Evolutionary conservation across 1,140 invertebrate species (phyloP).

Genomic region (Bombus affinis): DNA sequence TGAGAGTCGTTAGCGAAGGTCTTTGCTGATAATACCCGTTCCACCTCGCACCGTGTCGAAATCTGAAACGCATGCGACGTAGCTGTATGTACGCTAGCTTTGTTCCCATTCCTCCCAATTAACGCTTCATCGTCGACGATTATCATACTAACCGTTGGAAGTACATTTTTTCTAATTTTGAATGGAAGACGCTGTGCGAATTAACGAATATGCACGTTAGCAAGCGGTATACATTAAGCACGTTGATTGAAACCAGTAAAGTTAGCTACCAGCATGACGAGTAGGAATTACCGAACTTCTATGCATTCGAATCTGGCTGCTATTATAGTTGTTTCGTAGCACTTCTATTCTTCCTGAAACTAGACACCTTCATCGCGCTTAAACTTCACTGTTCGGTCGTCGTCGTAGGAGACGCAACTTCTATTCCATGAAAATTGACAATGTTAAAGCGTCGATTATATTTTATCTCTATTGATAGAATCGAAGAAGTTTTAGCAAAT

Average conservation of each 20-base stretch:
- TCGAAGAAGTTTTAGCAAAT: too few species aligned
- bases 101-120: neutral
- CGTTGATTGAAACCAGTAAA: neutral
- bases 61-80: constrained; percentile 19
- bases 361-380: constrained; percentile 6
- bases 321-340: neutral
- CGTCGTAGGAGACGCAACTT: neutral
- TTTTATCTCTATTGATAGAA: too few species aligned
- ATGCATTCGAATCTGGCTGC: constrained; percentile 20
- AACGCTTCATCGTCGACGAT: neutral
- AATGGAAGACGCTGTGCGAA: neutral
- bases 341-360: neutral
- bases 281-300: constrained; percentile 61
- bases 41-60: constrained; percentile 15
- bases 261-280: constrained; percentile 13
- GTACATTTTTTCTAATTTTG: neutral
- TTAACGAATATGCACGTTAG: neutral
- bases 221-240: too few species aligned
- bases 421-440: neutral
- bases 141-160: neutral
- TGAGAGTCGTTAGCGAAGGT: constrained; percentile 46
- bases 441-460: neutral
- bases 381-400: constrained; percentile 10
- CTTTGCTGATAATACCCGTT: constrained; percentile 2
- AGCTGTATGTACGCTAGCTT: neutral